Evolutionary conservation across 35 echinoderm and acorn worm genomes (phyloP), one percentile per base, ranked within the genome.

Genomic region (Apostichopus japonicus): DNA sequence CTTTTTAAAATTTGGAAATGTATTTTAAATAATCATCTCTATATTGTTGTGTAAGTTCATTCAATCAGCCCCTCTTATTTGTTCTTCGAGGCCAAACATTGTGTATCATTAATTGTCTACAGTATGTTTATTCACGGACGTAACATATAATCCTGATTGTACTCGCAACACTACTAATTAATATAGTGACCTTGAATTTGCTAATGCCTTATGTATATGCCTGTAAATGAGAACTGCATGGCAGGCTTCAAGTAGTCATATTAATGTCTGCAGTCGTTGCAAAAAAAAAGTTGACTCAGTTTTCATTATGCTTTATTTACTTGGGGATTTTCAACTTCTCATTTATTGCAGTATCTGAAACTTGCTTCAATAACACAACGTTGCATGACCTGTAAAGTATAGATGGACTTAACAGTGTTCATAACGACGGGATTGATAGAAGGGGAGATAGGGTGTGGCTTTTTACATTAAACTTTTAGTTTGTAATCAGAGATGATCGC

Each of bases 331-430:
- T 80, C 79, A 80, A 27, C 79, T 80, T 80, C 24, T 80, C 79
- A 55, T 80, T 80, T 80, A 80, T 80, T 80, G 78, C 78, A 80
- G 8, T 80, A 52, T 80, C 79, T 14, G 79, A 80, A 80, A 80
- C 51, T 80, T 80, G 79, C 7, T 6, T 80, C 23, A 24, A 80
- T 80, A 80, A 27, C 24, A 80, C 79, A 15, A 80, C 24, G 51
- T 33, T 44, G 79, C 79, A 80, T 80, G 27, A 44, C 27, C 15
- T 80, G 79, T 80, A 80, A 7, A 80, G 51, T 80, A 80, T 80
- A 80, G 79, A 80, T 52, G 79, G 79, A 23, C 53, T 33, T 27
- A 80, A 80, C 21, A 33, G 24, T 27, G 16, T 80, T 80, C 63
- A 67, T 67, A 67, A 67, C 23, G 77, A 79, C 77, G 23, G 77